A percentile compares a stretch with the other conserved stretches of the same genome.
Conservation (phyloP, 2,797 vertebrate species). For the Brachyrhaphis roseni region DNA sequence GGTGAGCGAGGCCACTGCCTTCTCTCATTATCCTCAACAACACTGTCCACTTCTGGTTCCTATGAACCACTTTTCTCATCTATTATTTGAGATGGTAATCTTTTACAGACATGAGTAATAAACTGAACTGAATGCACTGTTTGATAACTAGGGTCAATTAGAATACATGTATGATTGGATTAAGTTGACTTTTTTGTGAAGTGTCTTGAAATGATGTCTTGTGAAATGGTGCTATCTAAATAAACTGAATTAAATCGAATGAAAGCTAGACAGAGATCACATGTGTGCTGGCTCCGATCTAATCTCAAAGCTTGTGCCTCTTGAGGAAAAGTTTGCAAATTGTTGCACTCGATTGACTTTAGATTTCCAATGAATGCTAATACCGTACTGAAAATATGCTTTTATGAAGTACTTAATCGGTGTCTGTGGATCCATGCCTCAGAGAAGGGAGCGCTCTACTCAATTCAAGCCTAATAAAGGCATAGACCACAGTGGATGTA, state of each 20-base stretch:
- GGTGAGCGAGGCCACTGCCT: background rate
- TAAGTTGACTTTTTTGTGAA: background rate
- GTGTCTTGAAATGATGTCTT: background rate
- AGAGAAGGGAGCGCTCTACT: constrained; percentile 33
- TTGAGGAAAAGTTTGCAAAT: constrained; percentile 15
- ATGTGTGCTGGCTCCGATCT: background rate
- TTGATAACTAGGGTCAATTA: background rate
- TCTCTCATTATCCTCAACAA: background rate
- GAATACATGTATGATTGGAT: background rate
- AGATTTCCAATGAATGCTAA: constrained; percentile 18
- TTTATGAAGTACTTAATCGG: constrained; percentile 45
- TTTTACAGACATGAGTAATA: background rate
- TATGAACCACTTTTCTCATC: background rate
- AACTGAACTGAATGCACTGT: background rate
- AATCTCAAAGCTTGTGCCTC: constrained; percentile 3
- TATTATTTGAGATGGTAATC: background rate
- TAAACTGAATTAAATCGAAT: background rate
- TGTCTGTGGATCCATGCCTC: constrained; percentile 35
- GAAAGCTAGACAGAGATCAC: background rate
- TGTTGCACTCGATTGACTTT: constrained; percentile 14
- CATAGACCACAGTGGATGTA: constrained; percentile 20
- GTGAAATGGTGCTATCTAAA: background rate
- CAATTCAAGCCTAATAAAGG: constrained; percentile 54
- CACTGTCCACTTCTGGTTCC: background rate
- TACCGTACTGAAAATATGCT: constrained; percentile 33